Percentiles rank a stretch among this genome's conserved stretches.
Conservation (phyloP, 1,140 invertebrate species). For the Zaprionus africanus region DNA sequence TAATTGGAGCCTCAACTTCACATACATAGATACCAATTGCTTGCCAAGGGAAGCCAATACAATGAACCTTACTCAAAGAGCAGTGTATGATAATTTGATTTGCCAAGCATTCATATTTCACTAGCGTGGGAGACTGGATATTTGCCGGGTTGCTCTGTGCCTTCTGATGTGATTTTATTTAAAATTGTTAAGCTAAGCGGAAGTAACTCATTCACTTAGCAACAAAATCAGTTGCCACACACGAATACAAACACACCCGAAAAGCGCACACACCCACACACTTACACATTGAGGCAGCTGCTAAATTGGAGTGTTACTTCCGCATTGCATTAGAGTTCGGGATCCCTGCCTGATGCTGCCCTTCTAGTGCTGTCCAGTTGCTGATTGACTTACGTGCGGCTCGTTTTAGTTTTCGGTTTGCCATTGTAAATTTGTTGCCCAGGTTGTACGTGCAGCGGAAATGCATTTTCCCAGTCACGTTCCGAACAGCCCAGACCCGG, state of each 20-base stretch:
- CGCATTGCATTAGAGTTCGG: constrained; percentile 77
- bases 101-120: constrained; percentile 4
- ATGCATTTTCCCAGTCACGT: constrained; percentile 81
- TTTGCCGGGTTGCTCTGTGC: constrained; percentile 7
- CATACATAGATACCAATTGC: not conserved
- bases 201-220: constrained; percentile 80
- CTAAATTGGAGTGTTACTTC: constrained; percentile 80
- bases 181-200: constrained; percentile 77
- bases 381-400: constrained; percentile 79
- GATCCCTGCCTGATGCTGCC: constrained; percentile 4
- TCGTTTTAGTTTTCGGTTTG: constrained; percentile 73
- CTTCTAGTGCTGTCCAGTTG: constrained; percentile 54
- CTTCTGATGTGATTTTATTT: constrained; percentile 69
- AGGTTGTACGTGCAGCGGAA: constrained; percentile 73
- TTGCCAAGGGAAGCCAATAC: not conserved
- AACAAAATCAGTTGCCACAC: constrained; percentile 70
- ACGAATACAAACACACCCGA: constrained; percentile 6
- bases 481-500: constrained; percentile 48
- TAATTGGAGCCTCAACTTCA: not conserved
- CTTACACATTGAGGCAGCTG: constrained; percentile 6
- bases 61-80: not conserved
- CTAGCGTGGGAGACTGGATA: not conserved
- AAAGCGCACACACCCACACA: not conserved
- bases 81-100: not conserved
- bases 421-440: constrained; percentile 57